Conservation (phyloP, 2,888 invertebrate species). For the Maniola hyperantus region DNA sequence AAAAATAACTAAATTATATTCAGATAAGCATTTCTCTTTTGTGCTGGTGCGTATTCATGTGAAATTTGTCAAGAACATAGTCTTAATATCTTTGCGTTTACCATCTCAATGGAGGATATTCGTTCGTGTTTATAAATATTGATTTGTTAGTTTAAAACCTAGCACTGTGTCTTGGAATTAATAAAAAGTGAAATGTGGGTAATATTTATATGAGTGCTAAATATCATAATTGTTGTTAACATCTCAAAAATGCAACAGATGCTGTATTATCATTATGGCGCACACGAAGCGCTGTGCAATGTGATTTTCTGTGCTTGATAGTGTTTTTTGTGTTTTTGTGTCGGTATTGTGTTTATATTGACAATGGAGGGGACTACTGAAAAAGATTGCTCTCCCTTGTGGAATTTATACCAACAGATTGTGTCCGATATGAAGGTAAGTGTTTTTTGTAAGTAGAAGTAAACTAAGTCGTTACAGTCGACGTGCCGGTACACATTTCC, state of each 20-base stretch:
- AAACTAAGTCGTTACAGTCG: not conserved
- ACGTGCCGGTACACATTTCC: not conserved
- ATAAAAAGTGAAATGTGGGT: conserved; percentile 72
- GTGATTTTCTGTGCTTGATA: conserved; percentile 61
- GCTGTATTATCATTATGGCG: conserved; percentile 58
- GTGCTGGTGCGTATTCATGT: conserved; percentile 18
- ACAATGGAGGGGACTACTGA: conserved; percentile 88
- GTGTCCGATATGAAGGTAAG: conserved; percentile 98
- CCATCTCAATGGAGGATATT: conserved; percentile 64
- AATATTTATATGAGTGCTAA: conserved; percentile 47
- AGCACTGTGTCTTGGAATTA: conserved; percentile 54
- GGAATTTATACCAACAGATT: conserved; percentile 97
- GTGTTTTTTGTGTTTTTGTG: conserved; percentile 58
- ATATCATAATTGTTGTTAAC: conserved; percentile 38
- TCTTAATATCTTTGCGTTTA: conserved; percentile 43
- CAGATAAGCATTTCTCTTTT: conserved; percentile 28
- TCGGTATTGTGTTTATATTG: conserved; percentile 61
- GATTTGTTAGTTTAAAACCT: conserved; percentile 70
- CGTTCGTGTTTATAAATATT: conserved; percentile 81
- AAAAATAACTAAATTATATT: conserved; percentile 29
- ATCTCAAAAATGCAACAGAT: conserved; percentile 70
- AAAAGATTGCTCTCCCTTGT: conserved; percentile 94
- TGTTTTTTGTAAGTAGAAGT: conserved; percentile 38
- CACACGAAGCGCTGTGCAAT: conserved; percentile 49
- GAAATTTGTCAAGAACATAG: conserved; percentile 41